phyloP scores from a whole-genome alignment of 2,797 vertebrate species.

The Ambastaia sidthimunki region DNA sequence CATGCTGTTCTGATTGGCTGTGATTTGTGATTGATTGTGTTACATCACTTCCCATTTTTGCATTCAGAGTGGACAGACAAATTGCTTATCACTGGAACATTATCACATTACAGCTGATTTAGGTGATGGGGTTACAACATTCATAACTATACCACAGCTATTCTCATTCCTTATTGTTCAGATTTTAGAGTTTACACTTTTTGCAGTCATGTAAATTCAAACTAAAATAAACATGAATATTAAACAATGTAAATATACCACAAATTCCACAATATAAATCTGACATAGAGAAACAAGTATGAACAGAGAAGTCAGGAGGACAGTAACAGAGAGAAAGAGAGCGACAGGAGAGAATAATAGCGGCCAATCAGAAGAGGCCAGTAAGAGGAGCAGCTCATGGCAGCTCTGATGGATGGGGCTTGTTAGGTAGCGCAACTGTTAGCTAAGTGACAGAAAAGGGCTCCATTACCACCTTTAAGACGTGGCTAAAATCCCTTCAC shows the following conservation, averaged over 20 bases:
- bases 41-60: too few relatives aligned
- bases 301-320: neutral
- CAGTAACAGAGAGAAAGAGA: too few relatives aligned
- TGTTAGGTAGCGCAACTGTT: conserved; percentile 78
- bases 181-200: too few relatives aligned
- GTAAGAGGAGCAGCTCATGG: conserved; percentile 46
- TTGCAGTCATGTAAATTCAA: too few relatives aligned
- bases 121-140: too few relatives aligned
- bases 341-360: conserved; percentile 4
- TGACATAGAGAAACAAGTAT: neutral
- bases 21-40: too few relatives aligned
- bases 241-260: neutral
- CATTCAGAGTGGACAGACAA: too few relatives aligned
- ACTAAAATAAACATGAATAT: neutral
- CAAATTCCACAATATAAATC: neutral
- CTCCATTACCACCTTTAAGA: conserved; percentile 79
- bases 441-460: conserved; percentile 81
- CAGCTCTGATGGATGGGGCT: conserved; percentile 78
- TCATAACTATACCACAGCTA: too few relatives aligned
- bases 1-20: too few relatives aligned
- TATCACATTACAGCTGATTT: too few relatives aligned
- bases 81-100: too few relatives aligned
- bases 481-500: conserved; percentile 77
- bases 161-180: too few relatives aligned
- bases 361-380: conserved; percentile 28